These are phyloP conservation scores for Achlya flavicornis DNA, from an alignment of 2,888 invertebrate species.

Conservation along the genomic window DNA sequence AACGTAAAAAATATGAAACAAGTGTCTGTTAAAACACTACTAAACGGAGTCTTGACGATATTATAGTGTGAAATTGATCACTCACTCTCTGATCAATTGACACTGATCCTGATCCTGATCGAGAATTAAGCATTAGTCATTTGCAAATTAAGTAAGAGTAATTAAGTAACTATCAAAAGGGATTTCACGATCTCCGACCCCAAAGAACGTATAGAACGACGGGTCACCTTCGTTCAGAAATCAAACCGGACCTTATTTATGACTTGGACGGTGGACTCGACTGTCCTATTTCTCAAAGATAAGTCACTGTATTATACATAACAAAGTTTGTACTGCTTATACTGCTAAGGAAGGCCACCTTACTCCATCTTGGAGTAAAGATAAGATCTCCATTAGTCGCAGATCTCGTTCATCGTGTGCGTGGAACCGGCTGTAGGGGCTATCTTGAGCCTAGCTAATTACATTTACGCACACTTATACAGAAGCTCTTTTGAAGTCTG, in stretches of 20 bases:
- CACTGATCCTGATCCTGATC: no score
- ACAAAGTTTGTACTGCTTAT: constrained; percentile 69
- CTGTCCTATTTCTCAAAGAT: constrained; percentile 68
- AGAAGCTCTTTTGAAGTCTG: constrained; percentile 47
- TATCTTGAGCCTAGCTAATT: constrained; percentile 60
- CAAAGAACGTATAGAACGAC: constrained; percentile 60
- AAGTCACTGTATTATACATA: constrained; percentile 73
- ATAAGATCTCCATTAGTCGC: constrained; percentile 80
- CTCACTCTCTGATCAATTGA: no score
- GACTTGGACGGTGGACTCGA: constrained; percentile 71
- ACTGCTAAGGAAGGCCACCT: constrained; percentile 61
- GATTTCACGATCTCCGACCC: constrained; percentile 64
- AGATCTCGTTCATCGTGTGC: constrained; percentile 76
- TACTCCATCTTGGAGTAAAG: constrained; percentile 50
- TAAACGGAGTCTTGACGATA: constrained; percentile 36
- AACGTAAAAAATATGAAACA: no score
- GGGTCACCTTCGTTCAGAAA: constrained; percentile 79
- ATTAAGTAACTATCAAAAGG: constrained; percentile 74
- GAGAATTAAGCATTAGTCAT: constrained; percentile 64
- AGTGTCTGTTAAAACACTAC: constrained; percentile 34
- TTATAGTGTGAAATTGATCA: constrained; percentile 38
- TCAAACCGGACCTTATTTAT: constrained; percentile 79
- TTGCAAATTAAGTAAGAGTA: constrained; percentile 70
- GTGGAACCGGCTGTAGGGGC: constrained; percentile 57
- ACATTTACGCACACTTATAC: constrained; percentile 62